Conservation (phyloP, 1,140 invertebrate species). For the Drosophila ficusphila region DNA sequence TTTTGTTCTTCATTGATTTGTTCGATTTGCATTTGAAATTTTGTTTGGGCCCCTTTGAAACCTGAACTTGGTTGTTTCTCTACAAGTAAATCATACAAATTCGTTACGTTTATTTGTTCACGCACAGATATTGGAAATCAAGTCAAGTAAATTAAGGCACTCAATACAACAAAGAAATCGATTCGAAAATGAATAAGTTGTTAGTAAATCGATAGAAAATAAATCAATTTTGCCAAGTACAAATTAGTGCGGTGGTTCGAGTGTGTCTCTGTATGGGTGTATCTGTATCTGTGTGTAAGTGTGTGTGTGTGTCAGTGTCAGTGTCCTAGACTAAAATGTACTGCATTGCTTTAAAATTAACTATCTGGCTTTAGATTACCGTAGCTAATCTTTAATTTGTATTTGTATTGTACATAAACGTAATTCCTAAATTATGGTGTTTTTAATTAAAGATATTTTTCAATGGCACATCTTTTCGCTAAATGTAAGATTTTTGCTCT, state of each 20-base stretch:
- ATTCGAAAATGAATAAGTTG: constrained; percentile 42
- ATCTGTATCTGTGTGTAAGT: constrained; percentile 15
- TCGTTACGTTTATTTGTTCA: constrained; percentile 34
- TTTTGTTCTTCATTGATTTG: constrained; percentile 43
- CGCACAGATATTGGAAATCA: constrained; percentile 47
- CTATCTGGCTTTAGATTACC: constrained; percentile 46
- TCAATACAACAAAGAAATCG: constrained; percentile 60
- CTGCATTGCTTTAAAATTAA: constrained; percentile 46
- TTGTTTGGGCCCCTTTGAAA: constrained; percentile 79
- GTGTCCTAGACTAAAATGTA: constrained; percentile 35
- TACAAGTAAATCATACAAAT: constrained; percentile 62
- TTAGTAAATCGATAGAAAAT: constrained; percentile 57
- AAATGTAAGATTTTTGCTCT: constrained; percentile 29
- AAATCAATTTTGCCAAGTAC: constrained; percentile 55
- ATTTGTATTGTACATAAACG: constrained; percentile 67
- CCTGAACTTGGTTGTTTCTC: constrained; percentile 66
- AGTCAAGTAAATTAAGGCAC: constrained; percentile 75
- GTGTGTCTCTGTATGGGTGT: constrained; percentile 25
- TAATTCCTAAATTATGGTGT: constrained; percentile 64
- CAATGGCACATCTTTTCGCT: constrained; percentile 68
- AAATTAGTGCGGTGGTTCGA: constrained; percentile 72
- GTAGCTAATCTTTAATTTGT: constrained; percentile 53
- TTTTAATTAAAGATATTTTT: constrained; percentile 67
- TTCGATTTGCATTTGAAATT: constrained; percentile 46
- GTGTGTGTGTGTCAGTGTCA: constrained; percentile 15